Evolutionary conservation across 2,888 invertebrate species (phyloP).

Genomic region (Sinopyrophorus schimmeli): DNA sequence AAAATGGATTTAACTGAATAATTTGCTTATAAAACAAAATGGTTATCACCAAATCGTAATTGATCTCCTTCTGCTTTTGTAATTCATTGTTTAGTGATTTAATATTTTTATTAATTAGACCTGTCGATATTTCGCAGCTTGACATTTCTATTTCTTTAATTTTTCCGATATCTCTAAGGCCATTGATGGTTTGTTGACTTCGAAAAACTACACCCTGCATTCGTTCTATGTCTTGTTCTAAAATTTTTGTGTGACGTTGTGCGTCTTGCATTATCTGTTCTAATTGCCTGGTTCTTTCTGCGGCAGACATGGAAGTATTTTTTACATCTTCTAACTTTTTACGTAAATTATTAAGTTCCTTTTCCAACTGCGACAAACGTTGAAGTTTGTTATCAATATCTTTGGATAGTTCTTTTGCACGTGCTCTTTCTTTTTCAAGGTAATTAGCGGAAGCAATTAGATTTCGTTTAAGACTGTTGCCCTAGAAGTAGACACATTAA

Average conservation of each 20-base stretch:
- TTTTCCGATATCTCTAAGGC: conserved; percentile 58
- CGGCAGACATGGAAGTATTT: conserved; percentile 60
- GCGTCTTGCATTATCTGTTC: conserved; percentile 65
- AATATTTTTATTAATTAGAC: conserved; percentile 55
- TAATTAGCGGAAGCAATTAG: conserved; percentile 54
- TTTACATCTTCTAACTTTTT: conserved; percentile 58
- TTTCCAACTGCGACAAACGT: conserved; percentile 35
- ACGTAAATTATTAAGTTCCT: conserved; percentile 51
- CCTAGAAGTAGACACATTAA: conserved; percentile 48
- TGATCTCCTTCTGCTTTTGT: conserved; percentile 62
- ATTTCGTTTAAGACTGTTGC: conserved; percentile 57
- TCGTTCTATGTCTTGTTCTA: conserved; percentile 57
- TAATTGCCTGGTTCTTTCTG: conserved; percentile 62
- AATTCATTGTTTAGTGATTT: conserved; percentile 39
- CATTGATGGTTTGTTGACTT: conserved; percentile 57
- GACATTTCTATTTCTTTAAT: conserved; percentile 56
- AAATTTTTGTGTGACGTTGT: conserved; percentile 57
- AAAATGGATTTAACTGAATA: neutral
- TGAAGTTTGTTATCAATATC: conserved; percentile 39
- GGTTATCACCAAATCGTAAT: conserved; percentile 66
- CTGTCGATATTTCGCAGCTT: conserved; percentile 57
- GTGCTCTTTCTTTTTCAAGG: conserved; percentile 47
- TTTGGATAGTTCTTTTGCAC: conserved; percentile 40
- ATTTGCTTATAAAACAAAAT: too few relatives aligned
- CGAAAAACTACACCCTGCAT: conserved; percentile 59